phyloP scores from a whole-genome alignment of 37 sponge, comb jelly and placozoan species.

The Theonella swinhoei region DNA sequence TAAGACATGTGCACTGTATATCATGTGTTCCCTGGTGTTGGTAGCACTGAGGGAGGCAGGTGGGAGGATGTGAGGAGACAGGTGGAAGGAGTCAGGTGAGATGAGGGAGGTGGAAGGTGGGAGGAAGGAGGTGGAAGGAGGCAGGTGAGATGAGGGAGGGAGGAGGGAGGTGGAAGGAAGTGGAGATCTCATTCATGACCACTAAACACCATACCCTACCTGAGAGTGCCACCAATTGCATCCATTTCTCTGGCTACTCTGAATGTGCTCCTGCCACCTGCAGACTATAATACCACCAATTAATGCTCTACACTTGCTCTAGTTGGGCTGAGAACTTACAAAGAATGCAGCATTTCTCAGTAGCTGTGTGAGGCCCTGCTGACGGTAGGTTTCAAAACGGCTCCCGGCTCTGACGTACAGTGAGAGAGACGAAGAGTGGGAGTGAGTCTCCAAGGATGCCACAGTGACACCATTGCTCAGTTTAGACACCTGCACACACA shows the following conservation, averaged over 20 bases:
- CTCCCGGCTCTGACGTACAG: conserved; percentile 81
- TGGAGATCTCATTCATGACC: no score
- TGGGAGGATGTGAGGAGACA: no score
- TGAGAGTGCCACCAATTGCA: conserved; percentile 53
- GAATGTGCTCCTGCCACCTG: conserved; percentile 60
- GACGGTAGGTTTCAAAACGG: conserved; percentile 71
- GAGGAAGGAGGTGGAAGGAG: not conserved
- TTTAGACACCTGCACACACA: conserved; percentile 51
- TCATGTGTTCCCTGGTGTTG: conserved; percentile 65
- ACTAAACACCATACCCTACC: no score
- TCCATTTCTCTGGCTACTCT: conserved; percentile 73
- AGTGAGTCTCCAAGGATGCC: conserved; percentile 69
- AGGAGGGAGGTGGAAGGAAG: not conserved
- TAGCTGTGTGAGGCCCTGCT: conserved; percentile 79
- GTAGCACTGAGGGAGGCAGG: conserved; percentile 37
- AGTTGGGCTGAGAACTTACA: conserved; percentile 33
- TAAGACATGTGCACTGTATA: conserved; percentile 44
- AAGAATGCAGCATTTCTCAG: conserved; percentile 77
- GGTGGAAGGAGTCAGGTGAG: no score
- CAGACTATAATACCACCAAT: conserved; percentile 39
- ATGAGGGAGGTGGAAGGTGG: no score
- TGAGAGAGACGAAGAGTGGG: conserved; percentile 32
- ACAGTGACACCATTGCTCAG: conserved; percentile 79
- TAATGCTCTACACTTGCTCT: not conserved
- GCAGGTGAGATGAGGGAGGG: not conserved